These are phyloP conservation scores for Prionailurus viverrinus DNA, from an alignment of 2,113 vertebrate genomes.

Conservation along the genomic window DNA sequence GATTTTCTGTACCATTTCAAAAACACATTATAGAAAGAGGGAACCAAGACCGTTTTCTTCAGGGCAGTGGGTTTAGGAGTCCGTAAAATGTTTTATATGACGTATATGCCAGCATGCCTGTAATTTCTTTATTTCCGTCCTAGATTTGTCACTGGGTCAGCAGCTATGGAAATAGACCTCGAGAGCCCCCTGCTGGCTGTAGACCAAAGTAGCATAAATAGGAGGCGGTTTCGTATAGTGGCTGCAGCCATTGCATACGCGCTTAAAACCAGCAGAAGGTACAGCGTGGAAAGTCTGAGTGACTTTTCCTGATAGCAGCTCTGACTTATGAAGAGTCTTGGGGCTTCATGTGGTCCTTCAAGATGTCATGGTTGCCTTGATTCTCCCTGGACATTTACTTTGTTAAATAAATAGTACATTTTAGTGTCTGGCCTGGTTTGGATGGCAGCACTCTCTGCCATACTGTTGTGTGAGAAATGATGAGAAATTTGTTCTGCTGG, in stretches of 20 bases:
- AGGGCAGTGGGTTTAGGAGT: conserved; percentile 48
- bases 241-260: not conserved
- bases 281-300: not conserved
- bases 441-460: conserved; percentile 27
- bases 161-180: conserved; percentile 65
- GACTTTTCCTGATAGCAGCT: conserved; percentile 21
- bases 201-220: conserved; percentile 53
- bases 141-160: conserved; percentile 65
- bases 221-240: not conserved
- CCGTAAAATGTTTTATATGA: conserved; percentile 56
- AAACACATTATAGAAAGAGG: conserved; percentile 62
- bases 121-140: conserved; percentile 63
- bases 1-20: conserved; percentile 76
- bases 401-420: conserved; percentile 51
- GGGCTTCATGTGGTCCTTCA: conserved; percentile 50
- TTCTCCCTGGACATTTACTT: conserved; percentile 55
- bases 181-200: conserved; percentile 68
- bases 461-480: not conserved
- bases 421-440: conserved; percentile 55
- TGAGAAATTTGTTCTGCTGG: conserved; percentile 12
- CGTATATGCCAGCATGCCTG: conserved; percentile 66
- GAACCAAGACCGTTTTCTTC: conserved; percentile 67
- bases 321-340: not conserved
- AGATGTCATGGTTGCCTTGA: conserved; percentile 45
- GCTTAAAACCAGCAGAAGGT: not conserved